A percentile compares a stretch with the other conserved stretches of the same genome.
Conservation (phyloP, 2,113 vertebrate genomes). For the Apus apus region DNA sequence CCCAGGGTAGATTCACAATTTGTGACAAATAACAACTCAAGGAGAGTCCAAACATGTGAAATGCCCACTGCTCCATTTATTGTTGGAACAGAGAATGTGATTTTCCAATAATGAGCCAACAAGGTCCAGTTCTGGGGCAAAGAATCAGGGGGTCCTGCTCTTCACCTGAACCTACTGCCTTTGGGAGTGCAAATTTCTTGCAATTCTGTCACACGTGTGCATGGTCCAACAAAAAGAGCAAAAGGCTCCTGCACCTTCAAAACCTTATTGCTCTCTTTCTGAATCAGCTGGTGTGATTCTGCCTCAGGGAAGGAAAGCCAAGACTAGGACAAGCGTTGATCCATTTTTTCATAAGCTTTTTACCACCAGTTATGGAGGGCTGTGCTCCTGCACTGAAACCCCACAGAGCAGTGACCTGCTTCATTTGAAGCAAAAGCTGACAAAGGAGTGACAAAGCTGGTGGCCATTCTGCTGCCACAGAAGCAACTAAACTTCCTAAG, state of each 20-base stretch:
- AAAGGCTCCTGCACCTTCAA: not conserved
- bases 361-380: not conserved
- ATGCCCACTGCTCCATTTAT: not conserved
- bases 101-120: not conserved
- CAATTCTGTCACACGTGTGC: rapidly evolving
- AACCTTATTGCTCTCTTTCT: not conserved
- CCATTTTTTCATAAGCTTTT: not conserved
- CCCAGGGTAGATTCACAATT: rapidly evolving
- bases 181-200: not conserved
- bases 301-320: not conserved
- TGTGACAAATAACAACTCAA: not conserved
- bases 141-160: not conserved
- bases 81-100: not conserved
- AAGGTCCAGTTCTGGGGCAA: not conserved
- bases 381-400: not conserved
- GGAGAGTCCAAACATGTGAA: rapidly evolving
- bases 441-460: not conserved
- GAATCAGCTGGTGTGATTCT: not conserved
- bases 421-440: not conserved
- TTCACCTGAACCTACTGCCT: not conserved
- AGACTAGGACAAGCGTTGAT: not conserved
- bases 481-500: not conserved
- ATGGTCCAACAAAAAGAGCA: not conserved
- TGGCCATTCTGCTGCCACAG: not conserved
- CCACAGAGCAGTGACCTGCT: not conserved